phyloP scores from a whole-genome alignment of 2,113 vertebrate species.

The Brachyhypopomus gauderio region DNA sequence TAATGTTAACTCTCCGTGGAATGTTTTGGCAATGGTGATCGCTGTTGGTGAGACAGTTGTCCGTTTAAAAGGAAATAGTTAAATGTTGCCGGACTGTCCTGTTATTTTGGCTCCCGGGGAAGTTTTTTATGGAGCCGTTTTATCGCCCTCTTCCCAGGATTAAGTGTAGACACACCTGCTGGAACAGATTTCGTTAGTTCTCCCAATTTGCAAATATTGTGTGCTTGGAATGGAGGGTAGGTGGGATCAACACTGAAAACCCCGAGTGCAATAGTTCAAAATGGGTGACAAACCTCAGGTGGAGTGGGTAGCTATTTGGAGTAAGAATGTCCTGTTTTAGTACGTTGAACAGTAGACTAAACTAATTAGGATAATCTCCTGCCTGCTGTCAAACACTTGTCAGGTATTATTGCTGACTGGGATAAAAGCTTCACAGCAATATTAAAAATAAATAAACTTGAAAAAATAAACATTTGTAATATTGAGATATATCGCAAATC shows the following conservation, averaged over 20 bases:
- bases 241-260: too few relatives aligned
- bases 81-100: constrained; percentile 19
- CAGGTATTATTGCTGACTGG: not conserved
- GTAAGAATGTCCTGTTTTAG: too few relatives aligned
- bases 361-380: too few relatives aligned
- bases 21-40: not conserved
- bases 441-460: too few relatives aligned
- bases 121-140: constrained; percentile 22
- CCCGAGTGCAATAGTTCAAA: too few relatives aligned
- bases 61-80: constrained; percentile 9
- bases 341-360: too few relatives aligned
- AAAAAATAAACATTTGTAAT: too few relatives aligned
- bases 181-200: not conserved
- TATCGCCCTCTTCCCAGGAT: not conserved
- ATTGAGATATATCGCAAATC: not conserved
- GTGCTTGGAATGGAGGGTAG: too few relatives aligned
- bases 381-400: not conserved
- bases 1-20: not conserved
- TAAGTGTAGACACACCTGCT: constrained; percentile 8
- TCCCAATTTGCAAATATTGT: too few relatives aligned
- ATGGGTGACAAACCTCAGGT: too few relatives aligned
- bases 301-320: too few relatives aligned
- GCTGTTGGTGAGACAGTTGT: not conserved
- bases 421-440: too few relatives aligned
- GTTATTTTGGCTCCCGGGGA: constrained; percentile 11